A percentile compares a stretch with the other conserved stretches of the same genome.
Evolutionary conservation across 2,113 vertebrate genomes (phyloP).

Genomic region (Acrocephalus kingi): DNA sequence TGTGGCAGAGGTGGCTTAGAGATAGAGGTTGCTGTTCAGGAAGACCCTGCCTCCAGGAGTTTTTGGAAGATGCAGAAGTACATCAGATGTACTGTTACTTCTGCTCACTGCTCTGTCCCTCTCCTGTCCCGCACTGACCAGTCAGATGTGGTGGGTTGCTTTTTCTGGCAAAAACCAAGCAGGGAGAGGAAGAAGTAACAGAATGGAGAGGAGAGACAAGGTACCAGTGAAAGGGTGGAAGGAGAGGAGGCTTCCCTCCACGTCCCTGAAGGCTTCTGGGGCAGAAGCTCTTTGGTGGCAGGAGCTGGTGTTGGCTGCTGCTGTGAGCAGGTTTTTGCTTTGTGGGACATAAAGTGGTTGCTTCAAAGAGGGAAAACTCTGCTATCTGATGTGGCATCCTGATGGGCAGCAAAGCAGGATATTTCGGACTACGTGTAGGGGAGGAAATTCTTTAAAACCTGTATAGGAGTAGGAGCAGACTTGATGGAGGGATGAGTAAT

Average conservation of each 20-base stretch:
- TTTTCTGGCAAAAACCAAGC: neutral
- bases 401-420: neutral
- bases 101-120: neutral
- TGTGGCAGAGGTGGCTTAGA: neutral
- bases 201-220: neutral
- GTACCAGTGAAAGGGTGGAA: neutral
- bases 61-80: neutral
- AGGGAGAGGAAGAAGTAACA: neutral
- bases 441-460: constrained; percentile 54
- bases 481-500: constrained; percentile 67
- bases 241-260: neutral
- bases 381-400: neutral
- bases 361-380: neutral
- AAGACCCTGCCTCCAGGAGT: neutral
- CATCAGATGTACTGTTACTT: neutral
- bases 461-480: constrained; percentile 50
- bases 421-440: neutral
- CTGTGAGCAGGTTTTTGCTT: neutral
- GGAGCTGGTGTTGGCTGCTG: neutral
- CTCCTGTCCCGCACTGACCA: neutral
- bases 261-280: neutral
- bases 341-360: neutral
- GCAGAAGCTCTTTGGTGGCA: neutral
- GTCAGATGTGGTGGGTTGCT: fast-evolving
- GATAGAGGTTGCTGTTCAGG: neutral